Base-by-base conservation (phyloP, 2,888 invertebrate genomes). In the Erynnis tages region DNA sequence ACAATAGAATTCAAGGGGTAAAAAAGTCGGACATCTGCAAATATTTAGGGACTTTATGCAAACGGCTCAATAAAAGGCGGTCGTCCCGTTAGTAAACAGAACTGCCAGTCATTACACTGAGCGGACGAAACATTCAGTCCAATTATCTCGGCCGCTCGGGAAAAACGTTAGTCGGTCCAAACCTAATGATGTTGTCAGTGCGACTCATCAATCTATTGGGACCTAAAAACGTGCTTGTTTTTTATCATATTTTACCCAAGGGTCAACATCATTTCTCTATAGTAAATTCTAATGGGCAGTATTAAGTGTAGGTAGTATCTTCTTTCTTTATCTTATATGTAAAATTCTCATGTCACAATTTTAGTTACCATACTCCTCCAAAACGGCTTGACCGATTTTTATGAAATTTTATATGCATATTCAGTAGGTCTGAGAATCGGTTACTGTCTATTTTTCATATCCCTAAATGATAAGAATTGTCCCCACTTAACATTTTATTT, bases 161-260 rank as follows among this genome's bases (percentile, higher is more conserved):
- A 77, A 85, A 84, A 84, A 82, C 76, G 73, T 66, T 66, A 65
- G 72, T 65, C 71, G 69, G 73, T 67, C 70, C 72, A 67, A 65
- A 77, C 82, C 82, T 85, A 86, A 88, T 85, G 86, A 85, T 80
- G 80, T 78, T 79, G 84, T 85, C 84, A 79, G 76, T 64, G 68
- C 63, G 65, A 72, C 77, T 80, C 84, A 86, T 86, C 84, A 84
- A 84, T 86, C 86, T 84, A 82, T 73, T 71, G 65, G 61, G 65
- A 65, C 66, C 71, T 68, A 65, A 67, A 71, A 60, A 63, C 59
- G 58, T 60, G 7, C n/a, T 4, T n/a, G 4, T 7, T 10, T 32
- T 44, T 17, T 14, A 14, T 6, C 23, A 40, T 13, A 1, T 14
- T 25, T 30, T 30, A 30, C 11, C 2, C 7, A 11, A 29, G 11